These are phyloP conservation scores for Patella caerulea DNA, from an alignment of 2,888 invertebrate genomes.

Conservation along the genomic window DNA sequence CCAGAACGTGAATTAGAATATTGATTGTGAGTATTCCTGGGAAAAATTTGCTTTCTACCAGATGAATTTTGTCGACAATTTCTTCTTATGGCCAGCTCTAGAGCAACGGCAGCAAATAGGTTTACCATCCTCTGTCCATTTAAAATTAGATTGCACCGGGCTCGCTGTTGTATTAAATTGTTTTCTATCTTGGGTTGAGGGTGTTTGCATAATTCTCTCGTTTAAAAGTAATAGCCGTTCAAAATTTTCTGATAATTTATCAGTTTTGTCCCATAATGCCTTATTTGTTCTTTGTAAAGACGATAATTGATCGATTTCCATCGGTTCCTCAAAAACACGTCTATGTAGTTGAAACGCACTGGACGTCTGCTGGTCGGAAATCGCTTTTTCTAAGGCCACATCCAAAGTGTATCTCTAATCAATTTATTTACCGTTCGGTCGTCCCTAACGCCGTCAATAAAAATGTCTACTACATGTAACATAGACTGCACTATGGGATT, in stretches of 20 bases:
- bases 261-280: neutral
- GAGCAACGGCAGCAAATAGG: neutral
- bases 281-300: neutral
- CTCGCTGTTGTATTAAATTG: neutral
- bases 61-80: neutral
- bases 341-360: neutral
- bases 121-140: neutral
- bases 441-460: neutral
- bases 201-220: neutral
- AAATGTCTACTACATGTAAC: neutral
- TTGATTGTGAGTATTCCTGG: too few relatives aligned
- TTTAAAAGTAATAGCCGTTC: too few relatives aligned
- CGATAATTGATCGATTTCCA: neutral
- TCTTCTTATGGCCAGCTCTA: neutral
- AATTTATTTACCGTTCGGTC: neutral
- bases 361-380: neutral
- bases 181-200: neutral
- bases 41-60: too few relatives aligned
- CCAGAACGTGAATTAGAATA: too few relatives aligned
- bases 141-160: neutral
- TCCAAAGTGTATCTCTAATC: neutral
- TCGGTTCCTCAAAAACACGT: neutral
- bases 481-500: neutral
- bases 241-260: neutral
- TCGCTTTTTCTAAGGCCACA: neutral